Base-by-base conservation (phyloP, 2,113 vertebrate genomes). In the Halcyon senegalensis region DNA sequence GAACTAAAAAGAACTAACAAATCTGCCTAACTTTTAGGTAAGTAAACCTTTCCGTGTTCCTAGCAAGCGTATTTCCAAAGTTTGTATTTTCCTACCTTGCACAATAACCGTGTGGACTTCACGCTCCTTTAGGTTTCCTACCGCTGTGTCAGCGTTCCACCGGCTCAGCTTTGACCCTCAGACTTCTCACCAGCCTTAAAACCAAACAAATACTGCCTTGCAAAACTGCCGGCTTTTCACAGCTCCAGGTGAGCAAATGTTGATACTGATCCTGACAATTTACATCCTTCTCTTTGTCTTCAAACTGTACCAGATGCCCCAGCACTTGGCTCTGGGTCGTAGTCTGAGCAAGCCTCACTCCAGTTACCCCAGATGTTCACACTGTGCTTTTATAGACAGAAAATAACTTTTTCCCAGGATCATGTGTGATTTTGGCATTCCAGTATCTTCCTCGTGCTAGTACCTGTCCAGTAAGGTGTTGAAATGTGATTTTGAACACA, bases 371-470 rank as follows among this genome's bases (percentile, higher is more conserved):
- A 93, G 91, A 84, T 75, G 58, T 81, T 93, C 78, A 79, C 37
- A 48, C 72, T 63, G 77, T 60, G 59, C 58, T 16, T 53, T 44
- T 68, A 33, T 14, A 91, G 41, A 67, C 28, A 94, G 31, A 95
- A 97, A 96, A 74, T 21, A 78, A 80, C n/a, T 85, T 95, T 97
- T 97, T 88, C 94, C 91, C 93, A 96, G 91, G 88, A 90, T 76
- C 86, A 19, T 35, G 79, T 95, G 94, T 97, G 87, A 97, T 97
- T 97, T 97, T 84, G 33, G 95, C 90, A 96, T 62, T 96, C 89
- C 80, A 82, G 84, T 94, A 93, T 95, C 97, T 93, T 91, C 92
- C 94, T 94, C 96, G 77, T 92, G 96, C 89, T 84, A 78, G n/a
- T 68, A 81, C 90, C 81, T 27, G 92, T 92, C 94, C 96, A 83